Evolutionary conservation across 2,888 invertebrate genomes (phyloP).

Genomic region (Dioctria rufipes): DNA sequence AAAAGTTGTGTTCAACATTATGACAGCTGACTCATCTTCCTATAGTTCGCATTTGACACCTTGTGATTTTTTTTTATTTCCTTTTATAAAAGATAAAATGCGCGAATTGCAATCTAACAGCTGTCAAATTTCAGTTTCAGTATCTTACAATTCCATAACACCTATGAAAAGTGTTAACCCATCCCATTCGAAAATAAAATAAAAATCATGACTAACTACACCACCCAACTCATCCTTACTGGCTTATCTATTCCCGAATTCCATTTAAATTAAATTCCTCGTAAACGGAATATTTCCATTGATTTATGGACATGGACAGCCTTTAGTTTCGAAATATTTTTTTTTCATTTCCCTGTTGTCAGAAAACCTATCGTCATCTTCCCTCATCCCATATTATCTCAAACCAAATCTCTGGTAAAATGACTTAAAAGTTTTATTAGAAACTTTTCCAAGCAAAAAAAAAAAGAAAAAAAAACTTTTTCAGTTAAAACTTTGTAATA

Average conservation of each 20-base stretch:
- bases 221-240: background rate
- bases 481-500: constrained; percentile 47
- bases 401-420: constrained; percentile 12
- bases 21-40: no score
- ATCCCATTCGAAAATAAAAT: no score
- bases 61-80: no score
- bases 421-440: constrained; percentile 39
- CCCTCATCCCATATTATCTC: background rate
- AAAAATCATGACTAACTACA: background rate
- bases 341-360: constrained; percentile 1
- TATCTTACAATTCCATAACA: no score
- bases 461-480: constrained; percentile 31
- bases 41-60: no score
- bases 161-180: no score
- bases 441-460: constrained; percentile 2
- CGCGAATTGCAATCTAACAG: no score
- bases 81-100: no score
- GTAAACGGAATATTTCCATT: constrained; percentile 1
- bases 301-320: constrained; percentile 22
- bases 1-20: no score
- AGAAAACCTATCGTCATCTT: constrained; percentile 4
- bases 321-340: background rate
- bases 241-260: background rate
- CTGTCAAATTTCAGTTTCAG: no score
- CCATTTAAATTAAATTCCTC: constrained; percentile 14